Conservation (phyloP, 2,797 vertebrate species). For the Coccyzus lansbergi region DNA sequence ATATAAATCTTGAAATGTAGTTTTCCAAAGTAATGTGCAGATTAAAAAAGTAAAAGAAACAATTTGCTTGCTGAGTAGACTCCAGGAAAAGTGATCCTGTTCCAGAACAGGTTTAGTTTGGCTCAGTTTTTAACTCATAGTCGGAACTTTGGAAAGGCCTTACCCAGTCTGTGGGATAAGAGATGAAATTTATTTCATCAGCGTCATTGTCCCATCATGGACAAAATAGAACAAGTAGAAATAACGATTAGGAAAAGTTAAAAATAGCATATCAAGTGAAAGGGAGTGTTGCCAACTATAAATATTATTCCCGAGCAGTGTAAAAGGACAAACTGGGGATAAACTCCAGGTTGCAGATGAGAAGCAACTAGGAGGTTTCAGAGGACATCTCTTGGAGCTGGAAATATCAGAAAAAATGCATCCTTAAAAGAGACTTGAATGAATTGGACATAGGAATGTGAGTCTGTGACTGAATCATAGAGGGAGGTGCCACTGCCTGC, state of each 20-base stretch:
- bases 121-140: neutral
- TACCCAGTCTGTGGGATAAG: neutral
- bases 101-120: neutral
- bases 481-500: neutral
- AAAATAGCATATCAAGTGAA: neutral
- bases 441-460: neutral
- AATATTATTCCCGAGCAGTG: neutral
- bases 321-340: neutral
- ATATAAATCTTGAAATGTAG: neutral
- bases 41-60: neutral
- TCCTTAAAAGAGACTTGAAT: neutral
- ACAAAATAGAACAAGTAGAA: neutral
- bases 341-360: neutral
- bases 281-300: neutral
- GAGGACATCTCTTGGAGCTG: neutral
- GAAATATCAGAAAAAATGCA: neutral
- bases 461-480: neutral
- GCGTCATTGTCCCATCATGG: neutral
- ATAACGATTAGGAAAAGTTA: neutral
- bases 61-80: neutral
- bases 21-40: neutral
- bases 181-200: neutral
- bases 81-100: neutral
- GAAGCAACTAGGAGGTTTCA: rapidly evolving
- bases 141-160: neutral